Evolutionary conservation across 1,140 invertebrate species (phyloP).

Genomic region (Aphelenchoides besseyi): DNA sequence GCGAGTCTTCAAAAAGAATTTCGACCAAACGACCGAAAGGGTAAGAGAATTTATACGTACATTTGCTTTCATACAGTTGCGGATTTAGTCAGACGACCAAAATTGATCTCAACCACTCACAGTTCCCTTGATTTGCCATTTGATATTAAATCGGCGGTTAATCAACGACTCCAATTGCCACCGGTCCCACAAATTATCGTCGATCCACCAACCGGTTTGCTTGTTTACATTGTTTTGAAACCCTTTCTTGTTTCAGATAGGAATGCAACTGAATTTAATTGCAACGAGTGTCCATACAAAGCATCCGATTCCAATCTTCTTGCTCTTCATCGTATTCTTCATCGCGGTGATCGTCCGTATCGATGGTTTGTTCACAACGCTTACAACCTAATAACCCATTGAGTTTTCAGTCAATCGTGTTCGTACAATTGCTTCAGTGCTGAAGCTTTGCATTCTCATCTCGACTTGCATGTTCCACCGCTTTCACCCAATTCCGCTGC

Average conservation of each 20-base stretch:
- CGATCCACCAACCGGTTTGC: background rate
- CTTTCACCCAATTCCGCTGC: conserved; percentile 24
- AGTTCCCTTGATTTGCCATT: background rate
- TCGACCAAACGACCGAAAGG: background rate
- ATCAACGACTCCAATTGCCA: background rate
- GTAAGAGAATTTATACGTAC: too few relatives aligned
- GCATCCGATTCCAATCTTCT: background rate
- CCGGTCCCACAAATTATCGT: conserved; percentile 5
- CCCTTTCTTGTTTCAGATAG: too few relatives aligned
- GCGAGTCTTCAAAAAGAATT: too few relatives aligned
- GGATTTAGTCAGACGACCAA: too few relatives aligned
- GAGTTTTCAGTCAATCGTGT: conserved; percentile 9
- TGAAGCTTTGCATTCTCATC: conserved; percentile 24
- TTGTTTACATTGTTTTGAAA: background rate
- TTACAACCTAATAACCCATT: background rate
- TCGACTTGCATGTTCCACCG: conserved; percentile 14
- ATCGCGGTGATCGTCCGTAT: background rate
- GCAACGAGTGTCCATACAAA: background rate
- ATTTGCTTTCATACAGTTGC: too few relatives aligned
- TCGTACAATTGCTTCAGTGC: conserved; percentile 27
- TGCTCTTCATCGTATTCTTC: conserved; percentile 1
- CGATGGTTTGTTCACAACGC: background rate
- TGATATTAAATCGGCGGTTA: background rate
- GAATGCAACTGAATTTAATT: background rate
- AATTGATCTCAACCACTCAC: background rate